Evolutionary conservation across 2,797 vertebrate genomes (phyloP), one percentile per base, ranked within the genome.

Genomic region (Danionella dracula): DNA sequence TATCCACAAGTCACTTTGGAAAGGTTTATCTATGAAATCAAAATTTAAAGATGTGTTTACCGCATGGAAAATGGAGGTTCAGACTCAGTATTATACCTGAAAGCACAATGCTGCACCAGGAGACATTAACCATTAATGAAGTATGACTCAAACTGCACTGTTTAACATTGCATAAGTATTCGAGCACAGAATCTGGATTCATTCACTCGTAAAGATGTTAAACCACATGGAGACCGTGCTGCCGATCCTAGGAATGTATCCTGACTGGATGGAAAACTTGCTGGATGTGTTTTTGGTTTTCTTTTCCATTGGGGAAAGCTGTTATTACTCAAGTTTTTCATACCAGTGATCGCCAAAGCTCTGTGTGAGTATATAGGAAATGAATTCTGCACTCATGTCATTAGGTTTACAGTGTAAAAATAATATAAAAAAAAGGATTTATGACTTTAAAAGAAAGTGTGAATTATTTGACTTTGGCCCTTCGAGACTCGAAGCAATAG

Each of bases 91-190:
- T 66, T 66, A 66, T 29, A 46, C 53, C 11, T 34, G n/a, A 54
- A 66, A 57, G 51, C 40, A 29, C 9, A 19, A 65, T 45, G 62
- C 53, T 56, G 53, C 16, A 48, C 56, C 38, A 11, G 15, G 16
- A 56, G 63, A 48, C 21, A 40, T 57, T 57, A 65, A 35, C 35
- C 29, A 35, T 54, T 19, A 12, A 57, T 66, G 63, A 66, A 66
- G 63, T 45, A 66, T 46, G 63, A 66, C 32, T 66, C 51, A 48
- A 32, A 23, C 63, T 45, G 53, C 35, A 49, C 42, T 66, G 53
- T 49, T 57, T 57, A 56, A 66, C 51, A 56, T 65, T 65, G 54
- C 62, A 55, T 27, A 65, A 53, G 49, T 64, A 40, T 32, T 64
- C 17, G 40, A 44, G 17, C 42, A 20, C 16, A 16, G 20, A 29